A percentile compares a stretch with the other conserved stretches of the same genome.
These are phyloP conservation scores for Melanocharis versteri DNA, from an alignment of 2,113 vertebrate genomes.

Conservation along the genomic window DNA sequence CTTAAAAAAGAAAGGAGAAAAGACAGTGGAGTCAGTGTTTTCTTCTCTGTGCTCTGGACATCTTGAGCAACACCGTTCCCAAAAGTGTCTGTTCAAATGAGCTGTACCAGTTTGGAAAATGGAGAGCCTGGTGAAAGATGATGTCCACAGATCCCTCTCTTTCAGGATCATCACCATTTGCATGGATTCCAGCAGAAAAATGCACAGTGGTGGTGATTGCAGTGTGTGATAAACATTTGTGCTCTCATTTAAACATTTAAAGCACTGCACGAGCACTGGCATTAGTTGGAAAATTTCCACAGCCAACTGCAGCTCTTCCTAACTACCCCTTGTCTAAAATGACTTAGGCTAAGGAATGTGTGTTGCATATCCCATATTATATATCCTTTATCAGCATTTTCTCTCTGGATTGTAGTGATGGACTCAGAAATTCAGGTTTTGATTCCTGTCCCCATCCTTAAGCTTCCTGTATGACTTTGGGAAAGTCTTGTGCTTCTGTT, in stretches of 20 bases:
- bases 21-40: slow-evolving; percentile 34
- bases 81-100: neutral
- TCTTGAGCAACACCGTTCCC: neutral
- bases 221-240: neutral
- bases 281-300: neutral
- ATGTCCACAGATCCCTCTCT: neutral
- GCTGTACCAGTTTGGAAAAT: neutral
- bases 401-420: neutral
- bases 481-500: neutral
- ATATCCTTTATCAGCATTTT: neutral
- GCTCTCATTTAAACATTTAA: neutral
- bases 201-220: neutral
- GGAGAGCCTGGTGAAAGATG: neutral
- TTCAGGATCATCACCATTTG: neutral
- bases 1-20: slow-evolving; percentile 35
- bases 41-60: neutral
- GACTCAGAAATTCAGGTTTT: neutral
- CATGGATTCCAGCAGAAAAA: neutral
- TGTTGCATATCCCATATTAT: neutral
- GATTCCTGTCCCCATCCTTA: neutral
- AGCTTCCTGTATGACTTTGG: neutral
- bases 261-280: neutral
- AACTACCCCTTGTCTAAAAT: neutral
- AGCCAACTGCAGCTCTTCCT: neutral
- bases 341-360: neutral